Conservation (phyloP, 2,113 vertebrate species). For the Corythornis madagascariensis region DNA sequence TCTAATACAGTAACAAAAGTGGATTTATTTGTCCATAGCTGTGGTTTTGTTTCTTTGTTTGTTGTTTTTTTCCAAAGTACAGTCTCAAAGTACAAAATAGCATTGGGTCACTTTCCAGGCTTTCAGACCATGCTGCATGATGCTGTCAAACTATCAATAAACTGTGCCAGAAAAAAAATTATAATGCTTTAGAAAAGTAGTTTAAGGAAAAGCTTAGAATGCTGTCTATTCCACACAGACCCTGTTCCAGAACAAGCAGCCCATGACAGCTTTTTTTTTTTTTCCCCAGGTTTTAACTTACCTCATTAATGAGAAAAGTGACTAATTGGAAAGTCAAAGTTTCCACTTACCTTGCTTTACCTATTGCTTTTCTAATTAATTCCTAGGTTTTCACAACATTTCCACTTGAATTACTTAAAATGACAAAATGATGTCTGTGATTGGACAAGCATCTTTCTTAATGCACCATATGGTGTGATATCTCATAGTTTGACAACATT, state of each 20-base stretch:
- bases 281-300: background rate
- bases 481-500: background rate
- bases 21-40: background rate
- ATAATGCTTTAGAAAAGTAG: background rate
- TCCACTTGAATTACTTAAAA: background rate
- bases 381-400: background rate
- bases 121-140: accelerated
- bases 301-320: background rate
- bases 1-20: background rate
- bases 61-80: background rate
- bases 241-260: background rate
- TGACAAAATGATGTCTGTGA: background rate
- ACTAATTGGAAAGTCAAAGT: slow-evolving; percentile 19
- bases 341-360: background rate
- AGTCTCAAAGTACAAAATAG: background rate
- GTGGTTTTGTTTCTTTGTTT: background rate
- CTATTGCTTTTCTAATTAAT: slow-evolving; percentile 21
- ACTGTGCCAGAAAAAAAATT: background rate
- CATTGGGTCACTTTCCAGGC: background rate
- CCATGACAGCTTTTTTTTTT: background rate
- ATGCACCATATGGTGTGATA: background rate
- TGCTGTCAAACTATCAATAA: background rate
- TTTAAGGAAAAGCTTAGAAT: background rate
- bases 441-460: background rate
- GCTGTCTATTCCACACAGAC: background rate